Base-by-base conservation (phyloP, 2,113 vertebrate species). In the Vidua macroura region DNA sequence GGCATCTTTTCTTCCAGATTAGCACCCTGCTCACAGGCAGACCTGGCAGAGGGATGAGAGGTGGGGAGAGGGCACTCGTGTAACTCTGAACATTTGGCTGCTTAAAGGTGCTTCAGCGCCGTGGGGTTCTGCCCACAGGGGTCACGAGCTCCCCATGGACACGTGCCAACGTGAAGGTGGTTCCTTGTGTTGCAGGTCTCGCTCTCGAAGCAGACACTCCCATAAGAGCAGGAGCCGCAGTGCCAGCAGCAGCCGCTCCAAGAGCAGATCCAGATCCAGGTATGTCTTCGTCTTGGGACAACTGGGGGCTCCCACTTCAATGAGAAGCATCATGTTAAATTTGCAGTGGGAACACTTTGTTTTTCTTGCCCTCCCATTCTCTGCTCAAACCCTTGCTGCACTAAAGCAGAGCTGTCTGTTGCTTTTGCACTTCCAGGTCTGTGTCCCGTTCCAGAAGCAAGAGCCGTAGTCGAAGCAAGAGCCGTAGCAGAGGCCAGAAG, bases 201-300 rank as follows among this genome's bases (percentile, higher is more conserved):
- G 98, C 88, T 99, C 99, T 96, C 98, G 99, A 93, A 99, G 99
- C 98, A 98, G 99, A 93, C 98, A 98, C 73, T 99, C 99, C 51
- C 99, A 98, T 28, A 99, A 99, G 97, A 99, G 99, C 97, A 98
- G 98, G 95, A 99, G 99, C 96, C 98, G 97, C 88, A 99, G 98
- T 49, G 98, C 98, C 74, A 99, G 99, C 94, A 99, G 98, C 78
- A 99, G 98, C 73, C 98, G 97, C 78, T 99, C 98, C 59, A 98
- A 98, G 97, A 98, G 98, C 13, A 96, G 97, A 52, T 98, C 98
- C 49, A 98, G 97, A 92, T 99, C 98, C 97, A 98, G 99, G 99
- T 99, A 94, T 8, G 96, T 97, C n/a, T 63, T 43, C 83, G 46
- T 39, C 2, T 41, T 46, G 85, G 88, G 18, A 81, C 73, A 78